Evolutionary conservation across 2,888 invertebrate genomes (phyloP).

Genomic region (Idaea straminata): DNA sequence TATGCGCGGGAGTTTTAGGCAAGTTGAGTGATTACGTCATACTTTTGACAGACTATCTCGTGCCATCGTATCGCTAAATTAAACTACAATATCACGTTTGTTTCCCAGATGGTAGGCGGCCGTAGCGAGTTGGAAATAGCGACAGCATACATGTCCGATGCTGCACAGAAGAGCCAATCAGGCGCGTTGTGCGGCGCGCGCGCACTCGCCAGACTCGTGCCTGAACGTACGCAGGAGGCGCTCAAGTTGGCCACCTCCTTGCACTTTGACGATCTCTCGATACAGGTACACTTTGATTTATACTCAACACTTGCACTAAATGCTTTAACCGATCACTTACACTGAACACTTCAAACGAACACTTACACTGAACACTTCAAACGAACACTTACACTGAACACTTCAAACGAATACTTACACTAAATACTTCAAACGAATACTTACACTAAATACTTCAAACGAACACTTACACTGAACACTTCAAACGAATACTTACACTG

Average conservation of each 20-base stretch:
- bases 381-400: no score
- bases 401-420: no score
- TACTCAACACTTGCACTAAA: neutral
- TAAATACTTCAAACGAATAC: no score
- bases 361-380: no score
- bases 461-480: no score
- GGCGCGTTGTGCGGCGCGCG: slow-evolving; percentile 91
- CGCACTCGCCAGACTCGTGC: slow-evolving; percentile 87
- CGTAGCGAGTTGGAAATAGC: slow-evolving; percentile 83
- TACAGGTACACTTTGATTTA: slow-evolving; percentile 49
- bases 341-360: no score
- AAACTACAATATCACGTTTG: neutral
- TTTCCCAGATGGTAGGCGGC: slow-evolving; percentile 57
- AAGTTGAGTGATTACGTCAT: no score
- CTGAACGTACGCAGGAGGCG: slow-evolving; percentile 65
- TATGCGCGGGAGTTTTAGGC: no score
- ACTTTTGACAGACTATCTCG: neutral
- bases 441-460: no score
- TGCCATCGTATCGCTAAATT: no score
- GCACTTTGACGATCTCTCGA: slow-evolving; percentile 50
- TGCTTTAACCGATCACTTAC: neutral
- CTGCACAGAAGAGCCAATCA: slow-evolving; percentile 82
- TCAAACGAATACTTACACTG: no score
- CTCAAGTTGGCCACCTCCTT: slow-evolving; percentile 53
- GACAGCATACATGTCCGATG: slow-evolving; percentile 83